These are phyloP conservation scores for Hylia prasina DNA, from an alignment of 2,113 vertebrate genomes.

Conservation along the genomic window DNA sequence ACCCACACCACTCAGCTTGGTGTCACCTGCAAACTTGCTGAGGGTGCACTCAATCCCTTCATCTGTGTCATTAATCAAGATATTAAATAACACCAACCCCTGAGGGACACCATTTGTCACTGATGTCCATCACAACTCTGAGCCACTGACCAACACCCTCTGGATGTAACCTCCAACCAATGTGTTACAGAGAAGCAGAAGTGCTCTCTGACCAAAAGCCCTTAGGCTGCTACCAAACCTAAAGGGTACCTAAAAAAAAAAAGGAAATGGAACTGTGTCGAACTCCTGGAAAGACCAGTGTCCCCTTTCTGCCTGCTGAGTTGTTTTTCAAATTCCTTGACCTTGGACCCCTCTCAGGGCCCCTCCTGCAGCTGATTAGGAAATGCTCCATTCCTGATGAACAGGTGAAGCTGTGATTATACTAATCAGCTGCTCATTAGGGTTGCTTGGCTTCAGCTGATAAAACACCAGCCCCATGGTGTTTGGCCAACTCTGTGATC, in stretches of 20 bases:
- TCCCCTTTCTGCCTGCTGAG: not conserved
- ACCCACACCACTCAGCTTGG: not conserved
- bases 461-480: not conserved
- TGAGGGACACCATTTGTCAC: not conserved
- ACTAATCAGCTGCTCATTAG: conserved; percentile 49
- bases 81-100: not conserved
- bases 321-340: not conserved
- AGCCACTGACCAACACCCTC: not conserved
- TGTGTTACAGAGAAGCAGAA: not conserved
- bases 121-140: not conserved
- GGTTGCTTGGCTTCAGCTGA: not conserved
- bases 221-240: not conserved
- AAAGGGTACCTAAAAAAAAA: not conserved
- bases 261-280: not conserved
- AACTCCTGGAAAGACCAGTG: not conserved
- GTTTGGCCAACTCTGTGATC: not conserved
- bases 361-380: not conserved
- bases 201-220: not conserved
- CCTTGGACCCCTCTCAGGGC: not conserved
- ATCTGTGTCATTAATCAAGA: not conserved
- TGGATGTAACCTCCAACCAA: not conserved
- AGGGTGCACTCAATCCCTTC: not conserved
- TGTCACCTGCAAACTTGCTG: not conserved
- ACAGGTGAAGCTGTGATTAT: conserved; percentile 28
- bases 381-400: conserved; percentile 7